Percentiles rank a stretch among this genome's conserved stretches.
Conservation (phyloP, 2,888 invertebrate genomes). For the Frankliniella fusca region DNA sequence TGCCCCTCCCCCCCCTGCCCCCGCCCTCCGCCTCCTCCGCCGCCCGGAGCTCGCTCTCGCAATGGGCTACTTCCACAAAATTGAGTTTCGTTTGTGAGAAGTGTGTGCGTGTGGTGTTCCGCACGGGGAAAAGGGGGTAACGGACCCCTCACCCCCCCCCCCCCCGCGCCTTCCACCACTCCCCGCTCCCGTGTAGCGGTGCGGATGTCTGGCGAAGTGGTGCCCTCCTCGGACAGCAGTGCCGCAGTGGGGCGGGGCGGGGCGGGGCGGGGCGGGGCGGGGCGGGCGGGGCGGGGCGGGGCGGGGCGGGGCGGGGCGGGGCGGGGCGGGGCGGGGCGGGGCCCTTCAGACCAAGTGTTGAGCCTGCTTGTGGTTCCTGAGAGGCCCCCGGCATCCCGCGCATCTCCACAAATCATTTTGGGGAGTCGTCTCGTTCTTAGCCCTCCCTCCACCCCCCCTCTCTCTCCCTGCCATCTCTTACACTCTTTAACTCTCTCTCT, state of each 20-base stretch:
- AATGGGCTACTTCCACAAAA: conserved; percentile 25
- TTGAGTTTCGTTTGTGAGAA: conserved; percentile 22
- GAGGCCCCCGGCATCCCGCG: neutral
- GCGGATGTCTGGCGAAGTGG: too few species aligned
- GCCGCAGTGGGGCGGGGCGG: neutral
- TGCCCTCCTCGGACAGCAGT: too few species aligned
- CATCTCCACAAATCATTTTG: conserved; percentile 18
- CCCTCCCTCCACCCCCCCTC: neutral
- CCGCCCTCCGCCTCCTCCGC: neutral
- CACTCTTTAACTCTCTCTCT: neutral
- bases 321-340: neutral
- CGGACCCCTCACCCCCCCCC: too few species aligned
- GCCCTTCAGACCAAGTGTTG: neutral
- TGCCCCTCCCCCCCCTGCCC: neutral
- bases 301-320: neutral
- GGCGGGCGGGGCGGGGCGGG: neutral
- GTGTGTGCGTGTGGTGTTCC: conserved; percentile 4
- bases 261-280: neutral
- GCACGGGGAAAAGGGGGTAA: neutral
- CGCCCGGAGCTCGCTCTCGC: neutral
- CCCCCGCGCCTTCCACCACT: too few species aligned
- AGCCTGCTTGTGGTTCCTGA: neutral
- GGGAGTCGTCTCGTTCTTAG: neutral
- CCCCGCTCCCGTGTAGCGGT: too few species aligned
- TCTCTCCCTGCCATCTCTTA: neutral